A percentile compares a stretch with the other conserved stretches of the same genome.
phyloP scores from a whole-genome alignment of 2,888 invertebrate species.

The Acronicta leporina region DNA sequence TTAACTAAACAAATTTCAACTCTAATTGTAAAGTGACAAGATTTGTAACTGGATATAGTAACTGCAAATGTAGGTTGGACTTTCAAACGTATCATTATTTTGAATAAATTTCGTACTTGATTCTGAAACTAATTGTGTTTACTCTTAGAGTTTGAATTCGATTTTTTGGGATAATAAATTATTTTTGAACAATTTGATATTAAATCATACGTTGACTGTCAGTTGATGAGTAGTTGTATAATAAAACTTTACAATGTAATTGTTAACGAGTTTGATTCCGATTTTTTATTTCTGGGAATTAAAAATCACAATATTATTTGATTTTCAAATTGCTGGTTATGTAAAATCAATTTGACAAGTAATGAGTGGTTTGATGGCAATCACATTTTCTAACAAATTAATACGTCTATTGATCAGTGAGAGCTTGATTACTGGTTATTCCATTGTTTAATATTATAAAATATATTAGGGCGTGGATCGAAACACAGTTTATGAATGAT shows the following conservation, averaged over 20 bases:
- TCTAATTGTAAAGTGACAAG: rapidly evolving
- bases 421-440: neutral
- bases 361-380: constrained; percentile 35
- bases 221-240: constrained; percentile 61
- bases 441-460: neutral
- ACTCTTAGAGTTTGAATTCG: constrained; percentile 29
- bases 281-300: constrained; percentile 53
- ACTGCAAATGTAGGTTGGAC: constrained; percentile 30
- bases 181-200: constrained; percentile 48
- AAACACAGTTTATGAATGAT: too few relatives aligned
- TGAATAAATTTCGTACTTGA: constrained; percentile 30
- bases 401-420: constrained; percentile 15
- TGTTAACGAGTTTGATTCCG: constrained; percentile 60
- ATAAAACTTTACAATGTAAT: constrained; percentile 68
- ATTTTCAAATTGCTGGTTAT: constrained; percentile 49
- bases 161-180: constrained; percentile 33
- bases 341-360: constrained; percentile 29
- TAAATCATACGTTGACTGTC: constrained; percentile 77
- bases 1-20: constrained; percentile 27
- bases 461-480: too few relatives aligned
- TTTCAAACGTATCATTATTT: constrained; percentile 49
- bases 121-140: constrained; percentile 32
- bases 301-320: constrained; percentile 26
- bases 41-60: neutral
- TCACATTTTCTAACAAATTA: constrained; percentile 24